phyloP scores from a whole-genome alignment of 1,140 invertebrate genomes.

The Cylas formicarius region DNA sequence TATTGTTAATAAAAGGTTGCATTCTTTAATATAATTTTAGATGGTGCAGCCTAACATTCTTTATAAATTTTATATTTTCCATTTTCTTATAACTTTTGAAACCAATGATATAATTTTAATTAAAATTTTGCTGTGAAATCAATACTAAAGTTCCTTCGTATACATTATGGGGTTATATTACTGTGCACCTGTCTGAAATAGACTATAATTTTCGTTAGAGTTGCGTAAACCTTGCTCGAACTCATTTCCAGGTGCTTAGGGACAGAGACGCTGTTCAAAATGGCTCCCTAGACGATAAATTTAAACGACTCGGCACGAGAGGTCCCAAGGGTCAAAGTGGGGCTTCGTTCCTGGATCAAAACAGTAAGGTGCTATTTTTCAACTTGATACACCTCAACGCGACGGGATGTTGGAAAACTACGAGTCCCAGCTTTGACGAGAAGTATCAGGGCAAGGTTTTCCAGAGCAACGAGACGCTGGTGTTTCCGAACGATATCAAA shows the following conservation, averaged over 20 bases:
- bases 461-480: constrained; percentile 61
- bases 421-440: constrained; percentile 54
- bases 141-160: too few species aligned
- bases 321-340: constrained; percentile 68
- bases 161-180: too few species aligned
- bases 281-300: constrained; percentile 55
- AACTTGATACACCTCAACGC: constrained; percentile 67
- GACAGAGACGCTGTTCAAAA: constrained; percentile 45
- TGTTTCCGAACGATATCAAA: constrained; percentile 72
- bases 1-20: too few species aligned
- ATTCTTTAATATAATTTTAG: too few species aligned
- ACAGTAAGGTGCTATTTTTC: constrained; percentile 67
- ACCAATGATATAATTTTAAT: too few species aligned
- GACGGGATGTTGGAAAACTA: constrained; percentile 69
- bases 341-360: constrained; percentile 62
- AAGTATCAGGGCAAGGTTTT: constrained; percentile 62
- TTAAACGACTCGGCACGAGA: constrained; percentile 59
- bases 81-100: too few species aligned
- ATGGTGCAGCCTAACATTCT: too few species aligned
- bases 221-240: too few species aligned
- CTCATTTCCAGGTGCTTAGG: constrained; percentile 52
- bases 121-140: too few species aligned
- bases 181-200: too few species aligned
- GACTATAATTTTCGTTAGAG: too few species aligned
- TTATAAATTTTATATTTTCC: too few species aligned